Evolutionary conservation across 2,797 vertebrate genomes (phyloP), one percentile per base, ranked within the genome.

Genomic region (Rhynchotus rufescens): DNA sequence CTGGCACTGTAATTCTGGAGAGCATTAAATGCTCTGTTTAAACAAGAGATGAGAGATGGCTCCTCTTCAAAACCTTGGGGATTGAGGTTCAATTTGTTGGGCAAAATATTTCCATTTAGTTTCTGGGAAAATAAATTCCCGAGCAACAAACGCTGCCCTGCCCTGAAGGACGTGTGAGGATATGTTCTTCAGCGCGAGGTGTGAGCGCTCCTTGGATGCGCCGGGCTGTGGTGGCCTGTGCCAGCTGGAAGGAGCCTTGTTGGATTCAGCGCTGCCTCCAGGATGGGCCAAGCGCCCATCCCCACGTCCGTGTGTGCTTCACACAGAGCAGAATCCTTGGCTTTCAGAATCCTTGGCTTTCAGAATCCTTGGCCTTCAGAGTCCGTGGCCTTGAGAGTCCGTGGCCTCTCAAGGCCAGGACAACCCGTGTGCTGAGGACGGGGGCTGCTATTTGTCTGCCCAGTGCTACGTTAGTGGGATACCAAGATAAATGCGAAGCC

Each of bases 11-110:
- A 83, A 69, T 83, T 95, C 69, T 81, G 77, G 51, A 78, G 66
- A 87, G 51, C 49, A 78, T 54, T 90, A 92, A 95, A 89, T 23
- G 90, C 26, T 4, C 77, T 68, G 40, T 71, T 93, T 92, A 77
- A 92, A 90, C 77, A 88, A 89, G 52, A 90, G 60, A 84, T 59
- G 81, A 96, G 81, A 86, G 56, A 81, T 87, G 79, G 76, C 75
- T 69, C 51, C 64, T 75, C 38, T 80, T 87, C 84, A 91, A 78
- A 78, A 72, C 73, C 34, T 81, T 42, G 38, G 17, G 65, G 65
- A 51, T 57, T 74, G 40, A 86, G 45, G 65, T 72, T 65, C 12
- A 68, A 15, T 76, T 65, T 72, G 8, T 59, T 76, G 56, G 15
- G 79, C 34, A 80, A 60, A 72, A 93, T 25, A 52, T 84, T 84